These are phyloP conservation scores for Pristionchus entomophagus DNA, from an alignment of 2,888 invertebrate genomes.

Conservation along the genomic window DNA sequence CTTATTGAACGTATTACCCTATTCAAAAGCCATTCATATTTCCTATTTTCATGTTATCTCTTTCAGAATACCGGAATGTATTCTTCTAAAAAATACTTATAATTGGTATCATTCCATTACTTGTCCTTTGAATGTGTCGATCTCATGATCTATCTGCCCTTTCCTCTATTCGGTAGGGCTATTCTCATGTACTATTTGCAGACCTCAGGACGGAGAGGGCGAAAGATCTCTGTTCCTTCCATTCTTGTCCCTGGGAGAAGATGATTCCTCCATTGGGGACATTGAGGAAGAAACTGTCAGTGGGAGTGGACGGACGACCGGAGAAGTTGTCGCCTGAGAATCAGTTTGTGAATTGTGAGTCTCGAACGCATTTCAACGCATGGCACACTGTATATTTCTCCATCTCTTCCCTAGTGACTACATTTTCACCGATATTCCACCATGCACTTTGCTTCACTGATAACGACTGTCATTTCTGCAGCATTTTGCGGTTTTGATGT, in stretches of 20 bases:
- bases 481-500: background rate
- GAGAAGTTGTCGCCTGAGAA: conserved; percentile 47
- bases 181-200: background rate
- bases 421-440: too few relatives aligned
- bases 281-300: conserved; percentile 45
- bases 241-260: conserved; percentile 44
- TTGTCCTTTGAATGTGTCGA: background rate
- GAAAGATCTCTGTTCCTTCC: conserved; percentile 47
- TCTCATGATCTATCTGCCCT: background rate
- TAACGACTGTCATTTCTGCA: background rate
- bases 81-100: too few relatives aligned
- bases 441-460: too few relatives aligned
- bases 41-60: too few relatives aligned
- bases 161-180: background rate
- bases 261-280: conserved; percentile 46
- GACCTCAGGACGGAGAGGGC: conserved; percentile 14
- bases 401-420: background rate
- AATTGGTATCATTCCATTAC: too few relatives aligned
- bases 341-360: background rate
- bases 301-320: conserved; percentile 28
- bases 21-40: too few relatives aligned
- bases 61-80: too few relatives aligned
- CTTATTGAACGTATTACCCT: too few relatives aligned
- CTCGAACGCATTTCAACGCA: background rate
- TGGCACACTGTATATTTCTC: background rate